Percentiles rank a stretch among this genome's conserved stretches.
Conservation (phyloP, 2,888 invertebrate genomes). For the Acanthosepion esculentum region DNA sequence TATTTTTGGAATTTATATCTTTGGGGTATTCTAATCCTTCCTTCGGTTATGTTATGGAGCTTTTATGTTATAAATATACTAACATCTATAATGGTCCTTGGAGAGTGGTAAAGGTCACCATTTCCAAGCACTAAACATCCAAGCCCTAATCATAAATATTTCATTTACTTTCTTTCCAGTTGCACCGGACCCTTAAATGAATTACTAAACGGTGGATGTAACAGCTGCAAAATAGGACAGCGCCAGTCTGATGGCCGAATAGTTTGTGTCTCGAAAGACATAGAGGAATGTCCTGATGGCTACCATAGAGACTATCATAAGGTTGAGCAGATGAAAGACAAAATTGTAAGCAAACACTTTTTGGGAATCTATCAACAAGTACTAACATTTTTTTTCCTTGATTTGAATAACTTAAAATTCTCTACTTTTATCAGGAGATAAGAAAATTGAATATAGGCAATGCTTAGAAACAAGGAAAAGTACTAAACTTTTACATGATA, state of each 20-base stretch:
- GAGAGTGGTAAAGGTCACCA: too few species aligned
- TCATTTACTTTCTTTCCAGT: constrained; percentile 76
- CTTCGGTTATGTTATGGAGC: too few species aligned
- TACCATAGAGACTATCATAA: constrained; percentile 53
- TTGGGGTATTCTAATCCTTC: too few species aligned
- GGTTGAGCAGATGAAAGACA: background rate
- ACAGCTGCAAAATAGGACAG: constrained; percentile 91
- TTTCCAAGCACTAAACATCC: background rate
- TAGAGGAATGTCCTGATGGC: constrained; percentile 58
- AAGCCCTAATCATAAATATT: background rate
- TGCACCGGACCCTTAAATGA: constrained; percentile 91
- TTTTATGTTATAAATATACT: too few species aligned
- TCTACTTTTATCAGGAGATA: too few species aligned
- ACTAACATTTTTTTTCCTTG: too few species aligned
- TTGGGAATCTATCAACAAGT: background rate
- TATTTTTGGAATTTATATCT: too few species aligned
- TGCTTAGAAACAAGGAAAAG: too few species aligned
- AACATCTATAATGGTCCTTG: too few species aligned
- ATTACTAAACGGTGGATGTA: constrained; percentile 89
- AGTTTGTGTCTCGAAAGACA: constrained; percentile 59
- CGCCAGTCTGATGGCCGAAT: constrained; percentile 78
- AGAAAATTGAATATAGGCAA: too few species aligned
- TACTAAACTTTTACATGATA: too few species aligned
- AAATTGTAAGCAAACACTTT: background rate
- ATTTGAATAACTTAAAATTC: too few species aligned